Conservation (phyloP, 2,113 vertebrate genomes). For the Hemiscyllium ocellatum region DNA sequence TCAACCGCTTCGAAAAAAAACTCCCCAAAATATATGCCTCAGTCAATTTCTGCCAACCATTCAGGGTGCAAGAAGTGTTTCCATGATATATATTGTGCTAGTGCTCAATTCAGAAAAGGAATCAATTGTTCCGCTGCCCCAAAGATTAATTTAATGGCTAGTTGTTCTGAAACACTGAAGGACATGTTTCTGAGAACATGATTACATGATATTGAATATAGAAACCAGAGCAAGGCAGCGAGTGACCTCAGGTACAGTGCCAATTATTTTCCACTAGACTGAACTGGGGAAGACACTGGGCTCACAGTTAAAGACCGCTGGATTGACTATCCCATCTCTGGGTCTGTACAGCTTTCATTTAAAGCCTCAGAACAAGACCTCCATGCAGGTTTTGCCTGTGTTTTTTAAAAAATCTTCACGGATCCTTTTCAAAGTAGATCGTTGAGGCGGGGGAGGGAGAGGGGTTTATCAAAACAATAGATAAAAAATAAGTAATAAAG, state of each 20-base stretch:
- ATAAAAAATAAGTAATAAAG: neutral
- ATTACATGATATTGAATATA: neutral
- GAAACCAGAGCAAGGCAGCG: neutral
- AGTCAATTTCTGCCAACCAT: conserved; percentile 17
- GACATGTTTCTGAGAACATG: neutral
- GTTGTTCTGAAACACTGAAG: neutral
- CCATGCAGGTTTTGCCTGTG: neutral
- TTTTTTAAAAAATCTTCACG: neutral
- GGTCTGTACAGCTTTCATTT: neutral
- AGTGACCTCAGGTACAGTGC: neutral
- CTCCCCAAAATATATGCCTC: neutral
- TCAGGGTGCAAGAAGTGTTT: neutral
- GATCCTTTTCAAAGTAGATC: neutral
- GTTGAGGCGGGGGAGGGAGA: neutral
- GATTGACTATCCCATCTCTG: neutral
- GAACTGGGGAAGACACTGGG: neutral
- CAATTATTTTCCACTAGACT: neutral
- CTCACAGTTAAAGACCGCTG: neutral
- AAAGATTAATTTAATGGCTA: neutral
- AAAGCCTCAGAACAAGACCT: neutral
- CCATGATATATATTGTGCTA: neutral
- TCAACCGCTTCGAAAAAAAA: conserved; percentile 1
- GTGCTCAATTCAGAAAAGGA: neutral
- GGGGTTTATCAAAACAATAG: neutral
- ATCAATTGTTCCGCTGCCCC: neutral